phyloP scores from a whole-genome alignment of 2,888 invertebrate genomes.

The Brassicogethes aeneus region DNA sequence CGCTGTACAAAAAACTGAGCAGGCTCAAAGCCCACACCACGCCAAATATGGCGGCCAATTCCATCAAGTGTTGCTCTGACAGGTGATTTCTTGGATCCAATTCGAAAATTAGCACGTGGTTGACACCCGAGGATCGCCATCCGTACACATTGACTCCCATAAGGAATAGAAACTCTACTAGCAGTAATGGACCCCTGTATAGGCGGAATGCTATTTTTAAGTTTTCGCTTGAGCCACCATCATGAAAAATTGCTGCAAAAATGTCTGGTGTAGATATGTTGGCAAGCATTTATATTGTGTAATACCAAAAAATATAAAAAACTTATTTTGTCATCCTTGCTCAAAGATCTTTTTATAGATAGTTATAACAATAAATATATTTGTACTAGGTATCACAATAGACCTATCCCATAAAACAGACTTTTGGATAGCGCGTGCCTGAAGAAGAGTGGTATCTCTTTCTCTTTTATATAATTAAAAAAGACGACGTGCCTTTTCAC shows the following conservation, averaged over 20 bases:
- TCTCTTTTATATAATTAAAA: too few species aligned
- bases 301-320: too few species aligned
- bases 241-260: conserved; percentile 45
- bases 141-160: conserved; percentile 76
- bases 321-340: too few species aligned
- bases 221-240: conserved; percentile 44
- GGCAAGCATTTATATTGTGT: too few species aligned
- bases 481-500: too few species aligned
- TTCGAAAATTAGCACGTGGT: conserved; percentile 77
- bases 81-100: conserved; percentile 70
- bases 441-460: too few species aligned
- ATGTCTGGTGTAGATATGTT: too few species aligned
- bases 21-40: conserved; percentile 63
- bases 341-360: too few species aligned
- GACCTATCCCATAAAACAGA: too few species aligned
- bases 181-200: conserved; percentile 69
- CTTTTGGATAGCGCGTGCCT: too few species aligned
- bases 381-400: too few species aligned
- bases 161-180: conserved; percentile 66
- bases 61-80: conserved; percentile 68
- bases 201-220: conserved; percentile 64
- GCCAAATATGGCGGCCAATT: conserved; percentile 66
- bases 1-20: conserved; percentile 58
- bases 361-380: too few species aligned
- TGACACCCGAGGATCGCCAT: conserved; percentile 74